Evolutionary conservation across 2,113 vertebrate genomes (phyloP).

Genomic region (Rana temporaria): DNA sequence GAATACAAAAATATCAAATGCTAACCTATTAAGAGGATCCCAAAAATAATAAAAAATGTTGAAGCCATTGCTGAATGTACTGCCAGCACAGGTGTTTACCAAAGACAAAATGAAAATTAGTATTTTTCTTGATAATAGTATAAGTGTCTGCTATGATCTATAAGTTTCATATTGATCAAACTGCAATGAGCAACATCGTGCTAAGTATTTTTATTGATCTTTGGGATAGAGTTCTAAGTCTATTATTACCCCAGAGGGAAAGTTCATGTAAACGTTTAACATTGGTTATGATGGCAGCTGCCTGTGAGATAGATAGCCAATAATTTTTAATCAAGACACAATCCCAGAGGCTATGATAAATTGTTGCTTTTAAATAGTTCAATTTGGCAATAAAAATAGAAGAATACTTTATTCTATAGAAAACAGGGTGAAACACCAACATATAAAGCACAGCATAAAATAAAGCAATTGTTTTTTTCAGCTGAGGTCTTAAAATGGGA

Average conservation of each 20-base stretch:
- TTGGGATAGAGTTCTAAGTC: slow-evolving; percentile 47
- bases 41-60: neutral
- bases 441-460: slow-evolving; percentile 2
- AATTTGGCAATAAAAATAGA: slow-evolving; percentile 32
- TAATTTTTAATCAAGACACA: slow-evolving; percentile 57
- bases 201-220: slow-evolving; percentile 51
- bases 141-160: slow-evolving; percentile 29
- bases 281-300: slow-evolving; percentile 55
- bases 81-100: too few species aligned
- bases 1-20: too few species aligned
- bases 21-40: too few species aligned
- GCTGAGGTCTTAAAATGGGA: neutral
- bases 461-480: slow-evolving; percentile 18
- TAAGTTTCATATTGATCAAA: slow-evolving; percentile 43
- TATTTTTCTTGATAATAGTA: slow-evolving; percentile 31
- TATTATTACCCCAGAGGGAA: slow-evolving; percentile 55
- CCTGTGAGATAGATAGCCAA: slow-evolving; percentile 53
- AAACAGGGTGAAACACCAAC: slow-evolving; percentile 31
- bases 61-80: too few species aligned
- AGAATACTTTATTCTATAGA: slow-evolving; percentile 47
- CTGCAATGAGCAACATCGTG: slow-evolving; percentile 50
- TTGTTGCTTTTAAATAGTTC: slow-evolving; percentile 49
- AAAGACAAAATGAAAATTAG: slow-evolving; percentile 26
- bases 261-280: slow-evolving; percentile 56
- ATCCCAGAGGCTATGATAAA: slow-evolving; percentile 50